Evolutionary conservation across 2,797 vertebrate species (phyloP), one percentile per base, ranked within the genome.

Genomic region (Ispidina picta): DNA sequence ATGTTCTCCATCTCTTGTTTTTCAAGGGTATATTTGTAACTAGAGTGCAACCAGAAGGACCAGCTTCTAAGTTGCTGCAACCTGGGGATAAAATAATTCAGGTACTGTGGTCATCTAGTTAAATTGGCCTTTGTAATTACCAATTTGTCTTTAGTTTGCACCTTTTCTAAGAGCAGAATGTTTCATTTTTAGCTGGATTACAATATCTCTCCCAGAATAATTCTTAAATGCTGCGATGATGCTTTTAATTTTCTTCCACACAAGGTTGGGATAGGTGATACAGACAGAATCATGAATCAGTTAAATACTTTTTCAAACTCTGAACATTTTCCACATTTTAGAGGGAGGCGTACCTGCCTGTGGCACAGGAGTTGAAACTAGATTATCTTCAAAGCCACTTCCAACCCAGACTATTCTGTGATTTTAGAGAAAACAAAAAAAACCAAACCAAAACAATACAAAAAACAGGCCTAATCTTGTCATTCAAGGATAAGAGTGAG

Each of bases 71-170:
- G 97, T 93, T 99, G 69, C 97, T 99, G 78, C 99, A 99, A 92
- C 99, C 99, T 43, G 99, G 99, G 60, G 99, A 99, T 97, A 99
- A 99, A 98, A 99, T 99, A 81, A 96, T 99, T 95, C 98, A 99
- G 99, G 99, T 99, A 98, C 62, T 81, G 41, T 94, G 65, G 23
- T 95, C 54, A 81, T 72, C 59, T 58, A 72, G 78, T 84, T 73
- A 74, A 74, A 71, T 39, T 46, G 75, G 29, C 46, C 29, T 55
- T 0, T 70, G 15, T 74, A 58, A 82, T 54, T 21, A 75, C 18
- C 2, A 8, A 14, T 65, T 92, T 2, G 3, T 43, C 62, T 88
- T 69, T 20, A 41, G 26, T 87, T 83, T 56, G 7, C 13, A 63
- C 10, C 15, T 73, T 69, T 68, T 51, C 39, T 44, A 25, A 77